Evolutionary conservation across 2,797 vertebrate genomes (phyloP).

Genomic region (Eulemur mongoz): DNA sequence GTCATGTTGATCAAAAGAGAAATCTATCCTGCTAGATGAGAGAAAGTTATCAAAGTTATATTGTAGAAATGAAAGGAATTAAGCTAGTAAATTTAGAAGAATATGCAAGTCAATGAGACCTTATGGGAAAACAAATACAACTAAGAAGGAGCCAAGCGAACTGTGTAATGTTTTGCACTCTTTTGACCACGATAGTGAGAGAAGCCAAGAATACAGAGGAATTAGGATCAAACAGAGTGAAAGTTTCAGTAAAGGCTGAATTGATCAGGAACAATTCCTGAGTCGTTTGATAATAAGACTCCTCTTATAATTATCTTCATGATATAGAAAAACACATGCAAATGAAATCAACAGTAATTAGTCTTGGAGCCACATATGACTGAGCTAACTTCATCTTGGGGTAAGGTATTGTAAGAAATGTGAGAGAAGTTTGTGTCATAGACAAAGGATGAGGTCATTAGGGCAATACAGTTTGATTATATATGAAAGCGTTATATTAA

Average conservation of each 20-base stretch:
- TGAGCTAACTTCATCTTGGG: neutral
- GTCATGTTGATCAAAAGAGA: neutral
- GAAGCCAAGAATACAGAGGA: neutral
- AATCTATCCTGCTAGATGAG: neutral
- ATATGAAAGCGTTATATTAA: neutral
- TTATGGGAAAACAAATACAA: constrained; percentile 2
- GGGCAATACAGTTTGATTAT: neutral
- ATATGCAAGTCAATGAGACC: neutral
- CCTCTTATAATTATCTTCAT: neutral
- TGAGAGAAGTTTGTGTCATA: neutral
- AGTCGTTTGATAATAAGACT: neutral
- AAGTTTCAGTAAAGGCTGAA: neutral
- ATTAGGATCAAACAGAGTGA: neutral
- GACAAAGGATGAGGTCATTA: neutral
- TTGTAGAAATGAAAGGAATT: neutral
- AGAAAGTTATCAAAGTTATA: neutral
- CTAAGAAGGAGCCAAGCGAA: neutral
- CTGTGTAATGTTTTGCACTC: neutral
- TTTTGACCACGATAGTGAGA: neutral
- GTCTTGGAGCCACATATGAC: neutral
- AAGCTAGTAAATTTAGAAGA: neutral
- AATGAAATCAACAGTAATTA: neutral
- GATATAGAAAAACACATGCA: neutral
- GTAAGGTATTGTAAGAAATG: neutral
- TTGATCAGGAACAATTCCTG: neutral